These are phyloP conservation scores for Silurus lanzhouensis DNA, from an alignment of 2,797 vertebrate genomes.

Conservation along the genomic window DNA sequence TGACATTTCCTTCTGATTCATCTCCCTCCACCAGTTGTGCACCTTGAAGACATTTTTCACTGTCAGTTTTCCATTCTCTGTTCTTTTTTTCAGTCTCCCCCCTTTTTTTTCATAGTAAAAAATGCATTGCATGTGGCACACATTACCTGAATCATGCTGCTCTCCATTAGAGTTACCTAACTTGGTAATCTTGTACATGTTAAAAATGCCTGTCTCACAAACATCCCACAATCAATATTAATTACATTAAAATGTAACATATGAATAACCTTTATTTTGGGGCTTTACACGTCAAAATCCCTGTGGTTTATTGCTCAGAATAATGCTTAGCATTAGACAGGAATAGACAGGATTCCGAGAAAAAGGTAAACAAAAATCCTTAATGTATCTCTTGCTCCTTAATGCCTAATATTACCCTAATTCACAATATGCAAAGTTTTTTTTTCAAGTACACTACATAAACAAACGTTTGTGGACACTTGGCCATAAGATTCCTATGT, in stretches of 20 bases:
- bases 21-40: neutral
- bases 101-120: conserved; percentile 8
- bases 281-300: neutral
- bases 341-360: neutral
- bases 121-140: neutral
- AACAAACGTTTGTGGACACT: no score
- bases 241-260: neutral
- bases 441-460: neutral
- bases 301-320: neutral
- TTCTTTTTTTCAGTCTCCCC: neutral
- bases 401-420: neutral
- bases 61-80: neutral
- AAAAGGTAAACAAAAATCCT: neutral
- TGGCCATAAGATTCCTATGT: no score
- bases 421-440: neutral
- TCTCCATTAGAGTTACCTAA: neutral
- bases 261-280: neutral
- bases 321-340: neutral
- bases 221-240: neutral
- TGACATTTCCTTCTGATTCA: conserved; percentile 22
- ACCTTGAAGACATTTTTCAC: conserved; percentile 14
- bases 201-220: neutral
- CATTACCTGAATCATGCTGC: neutral
- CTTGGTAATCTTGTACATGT: neutral
- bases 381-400: neutral